Evolutionary conservation across 2,797 vertebrate species (phyloP), one percentile per base, ranked within the genome.

Genomic region (Malurus splendens): DNA sequence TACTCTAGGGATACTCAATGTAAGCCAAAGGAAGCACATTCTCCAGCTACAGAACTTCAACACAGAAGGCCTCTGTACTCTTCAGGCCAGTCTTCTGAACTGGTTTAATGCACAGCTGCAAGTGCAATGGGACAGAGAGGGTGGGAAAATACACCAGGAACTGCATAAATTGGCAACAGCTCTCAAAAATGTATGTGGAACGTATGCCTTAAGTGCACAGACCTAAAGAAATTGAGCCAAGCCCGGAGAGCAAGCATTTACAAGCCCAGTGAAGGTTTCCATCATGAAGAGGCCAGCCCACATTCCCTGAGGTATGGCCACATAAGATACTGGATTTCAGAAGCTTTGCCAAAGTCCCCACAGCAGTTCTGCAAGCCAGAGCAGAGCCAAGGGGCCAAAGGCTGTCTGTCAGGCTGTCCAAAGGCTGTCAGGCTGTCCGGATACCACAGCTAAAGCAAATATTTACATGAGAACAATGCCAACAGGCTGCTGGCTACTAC

Each of bases 401-500:
- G 81, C 20, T 75, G 70, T 50, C 20, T 75, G 70, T 50, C 28
- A 3, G 2, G 24, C 32, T 62, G 42, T 41, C 38, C 60, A n/a
- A 54, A 90, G 67, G 72, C 15, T 52, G 48, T 41, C 47, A 51
- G 2, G 12, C 36, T 57, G 48, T n/a, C 27, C 0, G 1, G 50
- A 62, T 23, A 60, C 44, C 79, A 48, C 36, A 33, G 48, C 54
- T 77, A 68, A 32, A 48, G 51, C 68, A 77, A 92, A 87, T 65
- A 93, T 86, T 94, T 87, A 67, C 59, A 67, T 8, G 38, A 17
- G 20, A 67, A 39, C 89, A 78, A 92, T 10, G 75, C 64, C 67
- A 39, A 4, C 13, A 14, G 72, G n/a, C 83, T 70, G 60, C 78
- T 71, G 68, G 66, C 86, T 86, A 81, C 52, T 41, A 28, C 18